Evolutionary conservation across 2,888 invertebrate genomes (phyloP), one percentile per base, ranked within the genome.

Genomic region (Thera obeliscata): DNA sequence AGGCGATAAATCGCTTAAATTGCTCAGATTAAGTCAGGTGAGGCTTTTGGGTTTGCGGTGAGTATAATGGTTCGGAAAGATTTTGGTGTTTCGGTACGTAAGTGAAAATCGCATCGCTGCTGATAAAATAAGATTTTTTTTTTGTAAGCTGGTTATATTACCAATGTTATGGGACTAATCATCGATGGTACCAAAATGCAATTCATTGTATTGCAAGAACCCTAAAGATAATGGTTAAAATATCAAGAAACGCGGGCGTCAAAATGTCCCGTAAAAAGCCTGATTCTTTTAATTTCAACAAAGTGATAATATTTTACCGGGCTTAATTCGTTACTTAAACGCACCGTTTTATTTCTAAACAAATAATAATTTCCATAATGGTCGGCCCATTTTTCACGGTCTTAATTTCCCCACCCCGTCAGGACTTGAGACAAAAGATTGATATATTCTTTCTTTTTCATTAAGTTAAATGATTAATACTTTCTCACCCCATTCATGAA

Each of bases 361-460:
- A 90, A 91, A 91, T 88, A 86, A 89, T 85, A 84, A 91, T 91
- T 89, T 87, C 77, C 84, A 83, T 90, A 90, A 90, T 89, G 84
- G 86, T 71, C 77, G 64, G 77, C 80, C 81, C 86, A 91, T 91
- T 90, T 90, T 87, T 90, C 88, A 82, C 65, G 78, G 83, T 82
- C 87, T 89, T 91, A 89, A 90, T 89, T 89, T 87, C 81, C 80
- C 81, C 80, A 79, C 82, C 75, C 75, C 76, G 80, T 80, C 82
- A 79, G 78, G 77, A 69, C 80, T 77, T 82, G 83, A 89, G 86
- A 90, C 90, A 91, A 90, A 88, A 91, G 90, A 91, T 91, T 90
- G 90, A 91, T 90, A 90, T 87, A 88, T 90, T 83, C 81, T 82
- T 81, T 83, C 84, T 85, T 90, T 75, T 90, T 89, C 87, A 90